Evolutionary conservation across 2,888 invertebrate genomes (phyloP).

Genomic region (Alitta virens): DNA sequence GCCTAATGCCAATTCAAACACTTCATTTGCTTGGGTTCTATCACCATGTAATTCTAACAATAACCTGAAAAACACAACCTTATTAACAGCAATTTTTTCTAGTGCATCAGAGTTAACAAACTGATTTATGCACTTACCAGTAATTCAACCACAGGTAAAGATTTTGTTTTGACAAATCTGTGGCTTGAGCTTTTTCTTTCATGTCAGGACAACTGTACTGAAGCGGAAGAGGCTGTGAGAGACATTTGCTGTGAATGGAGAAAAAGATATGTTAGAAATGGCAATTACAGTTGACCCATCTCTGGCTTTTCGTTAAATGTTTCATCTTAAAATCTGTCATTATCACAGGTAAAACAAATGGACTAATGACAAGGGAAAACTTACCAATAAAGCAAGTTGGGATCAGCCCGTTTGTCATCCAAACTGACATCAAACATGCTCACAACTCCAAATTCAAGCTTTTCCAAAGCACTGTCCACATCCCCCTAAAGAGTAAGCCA

Average conservation of each 20-base stretch:
- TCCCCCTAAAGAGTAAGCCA: no score
- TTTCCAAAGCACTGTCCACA: background rate
- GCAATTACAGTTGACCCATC: no score
- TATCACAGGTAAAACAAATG: no score
- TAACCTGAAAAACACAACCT: background rate
- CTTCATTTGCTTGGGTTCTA: background rate
- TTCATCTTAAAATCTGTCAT: no score
- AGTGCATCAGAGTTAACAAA: no score
- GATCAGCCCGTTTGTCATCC: background rate
- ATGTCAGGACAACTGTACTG: background rate
- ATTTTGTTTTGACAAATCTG: background rate
- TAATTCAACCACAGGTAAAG: background rate
- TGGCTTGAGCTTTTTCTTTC: background rate
- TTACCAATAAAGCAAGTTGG: background rate
- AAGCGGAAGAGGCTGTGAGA: background rate
- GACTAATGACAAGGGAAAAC: background rate
- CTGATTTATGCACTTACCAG: background rate
- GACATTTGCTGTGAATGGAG: background rate
- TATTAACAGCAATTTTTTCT: no score
- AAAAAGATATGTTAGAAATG: no score
- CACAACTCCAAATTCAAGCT: background rate
- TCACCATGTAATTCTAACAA: background rate
- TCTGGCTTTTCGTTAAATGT: no score
- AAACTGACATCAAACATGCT: background rate
- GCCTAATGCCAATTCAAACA: background rate